Conservation (phyloP, 1,140 invertebrate genomes). For the Tetragonula clypearis region DNA sequence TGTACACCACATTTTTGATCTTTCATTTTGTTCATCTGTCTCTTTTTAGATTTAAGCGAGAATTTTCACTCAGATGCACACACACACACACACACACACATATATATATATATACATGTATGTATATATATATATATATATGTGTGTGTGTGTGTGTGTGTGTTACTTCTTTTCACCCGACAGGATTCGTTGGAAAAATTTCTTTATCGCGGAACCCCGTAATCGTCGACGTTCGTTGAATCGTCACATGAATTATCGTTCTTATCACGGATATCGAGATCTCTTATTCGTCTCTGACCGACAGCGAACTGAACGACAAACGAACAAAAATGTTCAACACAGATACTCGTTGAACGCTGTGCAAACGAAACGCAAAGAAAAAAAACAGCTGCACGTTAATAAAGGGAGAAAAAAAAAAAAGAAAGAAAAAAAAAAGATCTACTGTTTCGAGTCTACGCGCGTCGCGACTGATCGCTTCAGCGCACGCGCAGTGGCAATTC, state of each 20-base stretch:
- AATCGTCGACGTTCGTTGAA: not conserved
- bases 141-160: too few species aligned
- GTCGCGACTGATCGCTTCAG: not conserved
- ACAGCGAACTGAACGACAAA: not conserved
- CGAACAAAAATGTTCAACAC: not conserved
- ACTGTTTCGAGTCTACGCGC: not conserved
- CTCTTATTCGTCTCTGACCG: not conserved
- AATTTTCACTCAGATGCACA: not conserved
- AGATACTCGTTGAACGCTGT: too few species aligned
- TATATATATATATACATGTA: too few species aligned
- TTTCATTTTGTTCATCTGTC: not conserved
- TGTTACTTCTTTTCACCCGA: not conserved
- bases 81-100: too few species aligned
- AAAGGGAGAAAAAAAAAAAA: not conserved
- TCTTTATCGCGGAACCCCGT: not conserved
- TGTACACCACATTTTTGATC: not conserved
- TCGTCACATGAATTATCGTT: not conserved
- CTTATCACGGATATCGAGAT: not conserved
- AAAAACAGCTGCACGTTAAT: too few species aligned
- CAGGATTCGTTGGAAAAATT: not conserved
- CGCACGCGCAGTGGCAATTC: not conserved
- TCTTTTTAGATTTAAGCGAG: not conserved
- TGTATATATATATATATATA: too few species aligned
- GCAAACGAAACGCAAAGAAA: not conserved
- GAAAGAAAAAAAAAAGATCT: too few species aligned